Conservation (phyloP, 2,888 invertebrate species). For the Xylocampa areola region DNA sequence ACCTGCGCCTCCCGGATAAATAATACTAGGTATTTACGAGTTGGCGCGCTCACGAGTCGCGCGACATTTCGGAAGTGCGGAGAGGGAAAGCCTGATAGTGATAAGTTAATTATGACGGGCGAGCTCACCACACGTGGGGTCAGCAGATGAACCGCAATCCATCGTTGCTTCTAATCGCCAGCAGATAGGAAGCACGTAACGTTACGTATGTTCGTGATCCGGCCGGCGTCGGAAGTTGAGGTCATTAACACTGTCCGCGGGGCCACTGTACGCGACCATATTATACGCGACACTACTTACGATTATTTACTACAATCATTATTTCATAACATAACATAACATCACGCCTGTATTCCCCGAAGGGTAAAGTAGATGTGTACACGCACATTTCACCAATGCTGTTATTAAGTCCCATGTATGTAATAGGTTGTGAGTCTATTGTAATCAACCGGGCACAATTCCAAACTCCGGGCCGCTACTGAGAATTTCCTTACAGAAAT, state of each 20-base stretch:
- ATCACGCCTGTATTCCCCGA: no score
- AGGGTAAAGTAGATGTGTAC: no score
- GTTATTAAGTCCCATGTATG: no score
- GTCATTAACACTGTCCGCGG: conserved; percentile 5
- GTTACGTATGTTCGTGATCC: neutral
- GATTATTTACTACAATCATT: neutral
- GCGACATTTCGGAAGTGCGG: no score
- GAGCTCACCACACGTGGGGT: conserved; percentile 20
- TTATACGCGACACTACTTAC: conserved; percentile 1
- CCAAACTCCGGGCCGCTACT: no score
- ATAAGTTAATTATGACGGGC: neutral
- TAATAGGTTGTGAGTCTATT: no score
- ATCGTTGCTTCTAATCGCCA: neutral
- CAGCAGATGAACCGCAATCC: conserved; percentile 9
- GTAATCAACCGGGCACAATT: no score
- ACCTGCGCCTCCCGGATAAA: no score
- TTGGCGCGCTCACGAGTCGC: neutral
- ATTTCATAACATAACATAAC: no score
- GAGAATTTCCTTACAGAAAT: no score
- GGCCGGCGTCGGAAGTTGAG: conserved; percentile 9
- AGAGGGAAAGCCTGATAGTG: conserved; percentile 3
- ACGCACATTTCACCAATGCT: no score
- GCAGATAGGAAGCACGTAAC: neutral
- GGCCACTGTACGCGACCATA: neutral
- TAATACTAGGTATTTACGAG: neutral